Conservation (phyloP, 2,888 invertebrate genomes). For the Eubasilissa splendida region DNA sequence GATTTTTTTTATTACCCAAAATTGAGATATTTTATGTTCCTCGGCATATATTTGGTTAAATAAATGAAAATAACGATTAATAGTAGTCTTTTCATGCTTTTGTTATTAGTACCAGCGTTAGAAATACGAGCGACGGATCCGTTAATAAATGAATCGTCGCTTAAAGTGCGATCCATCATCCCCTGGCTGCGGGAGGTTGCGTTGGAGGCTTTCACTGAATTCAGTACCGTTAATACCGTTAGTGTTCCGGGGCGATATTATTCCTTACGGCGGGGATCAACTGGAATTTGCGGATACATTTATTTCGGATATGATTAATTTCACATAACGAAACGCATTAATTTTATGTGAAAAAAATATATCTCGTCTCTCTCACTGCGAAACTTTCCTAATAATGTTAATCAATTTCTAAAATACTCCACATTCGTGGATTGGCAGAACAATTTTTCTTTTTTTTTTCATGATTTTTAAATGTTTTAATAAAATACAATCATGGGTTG, state of each 20-base stretch:
- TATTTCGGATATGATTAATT: constrained; percentile 2
- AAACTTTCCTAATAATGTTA: too few relatives aligned
- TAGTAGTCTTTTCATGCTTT: constrained; percentile 42
- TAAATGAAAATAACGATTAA: constrained; percentile 51
- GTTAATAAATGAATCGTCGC: constrained; percentile 57
- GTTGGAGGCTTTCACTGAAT: constrained; percentile 43
- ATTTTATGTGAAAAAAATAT: neutral
- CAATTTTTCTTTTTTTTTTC: too few relatives aligned
- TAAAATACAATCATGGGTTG: too few relatives aligned
- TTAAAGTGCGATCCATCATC: constrained; percentile 57
- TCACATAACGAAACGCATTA: neutral
- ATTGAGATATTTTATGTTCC: too few relatives aligned
- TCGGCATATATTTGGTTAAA: constrained; percentile 1
- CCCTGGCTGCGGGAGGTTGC: constrained; percentile 33
- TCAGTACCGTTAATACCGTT: constrained; percentile 9
- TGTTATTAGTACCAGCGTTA: constrained; percentile 45
- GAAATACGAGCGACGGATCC: constrained; percentile 51
- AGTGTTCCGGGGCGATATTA: constrained; percentile 21
- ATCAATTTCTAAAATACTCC: too few relatives aligned
- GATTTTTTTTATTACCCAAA: too few relatives aligned
- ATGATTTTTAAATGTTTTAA: too few relatives aligned
- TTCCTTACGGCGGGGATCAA: constrained; percentile 6
- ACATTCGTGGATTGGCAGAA: too few relatives aligned
- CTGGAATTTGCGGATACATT: constrained; percentile 20
- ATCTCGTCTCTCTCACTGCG: neutral